phyloP scores from a whole-genome alignment of 2,888 invertebrate species.

The Macaria notata region DNA sequence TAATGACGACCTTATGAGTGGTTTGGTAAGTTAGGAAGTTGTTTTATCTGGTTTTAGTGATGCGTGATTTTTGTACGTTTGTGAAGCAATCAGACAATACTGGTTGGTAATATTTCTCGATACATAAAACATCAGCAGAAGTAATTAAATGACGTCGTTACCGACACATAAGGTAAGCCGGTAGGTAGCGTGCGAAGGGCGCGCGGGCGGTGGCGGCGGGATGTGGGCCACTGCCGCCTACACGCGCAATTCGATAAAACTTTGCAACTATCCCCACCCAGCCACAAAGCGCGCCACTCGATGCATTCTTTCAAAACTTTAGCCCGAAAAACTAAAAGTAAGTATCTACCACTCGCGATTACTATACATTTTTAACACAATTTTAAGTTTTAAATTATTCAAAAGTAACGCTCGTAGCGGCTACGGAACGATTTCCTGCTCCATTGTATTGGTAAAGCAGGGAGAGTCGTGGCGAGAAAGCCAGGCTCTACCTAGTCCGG shows the following conservation, averaged over 20 bases:
- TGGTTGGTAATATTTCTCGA: not conserved
- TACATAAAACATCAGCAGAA: constrained; percentile 11
- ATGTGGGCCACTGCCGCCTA: constrained; percentile 79
- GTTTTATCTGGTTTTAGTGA: too few relatives aligned
- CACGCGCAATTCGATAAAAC: constrained; percentile 76
- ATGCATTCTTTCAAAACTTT: constrained; percentile 29
- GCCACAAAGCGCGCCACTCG: constrained; percentile 37
- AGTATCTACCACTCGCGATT: not conserved
- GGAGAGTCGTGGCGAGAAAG: too few relatives aligned
- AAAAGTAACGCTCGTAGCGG: constrained; percentile 20
- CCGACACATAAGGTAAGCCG: constrained; percentile 22
- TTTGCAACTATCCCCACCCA: constrained; percentile 58
- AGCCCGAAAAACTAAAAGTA: not conserved
- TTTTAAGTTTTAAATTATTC: constrained; percentile 15
- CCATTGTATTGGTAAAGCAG: too few relatives aligned
- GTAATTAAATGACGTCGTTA: constrained; percentile 28
- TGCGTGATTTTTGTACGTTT: too few relatives aligned
- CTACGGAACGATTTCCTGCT: not conserved
- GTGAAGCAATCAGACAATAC: not conserved
- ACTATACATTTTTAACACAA: not conserved
- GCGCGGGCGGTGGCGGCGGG: constrained; percentile 62
- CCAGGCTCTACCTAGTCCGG: not conserved
- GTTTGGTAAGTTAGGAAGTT: too few relatives aligned
- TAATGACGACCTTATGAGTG: too few relatives aligned
- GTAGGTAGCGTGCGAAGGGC: constrained; percentile 50